Percentiles rank a stretch among this genome's conserved stretches.
Evolutionary conservation across 2,113 vertebrate species (phyloP).

Genomic region (Reinhardtius hippoglossoides): DNA sequence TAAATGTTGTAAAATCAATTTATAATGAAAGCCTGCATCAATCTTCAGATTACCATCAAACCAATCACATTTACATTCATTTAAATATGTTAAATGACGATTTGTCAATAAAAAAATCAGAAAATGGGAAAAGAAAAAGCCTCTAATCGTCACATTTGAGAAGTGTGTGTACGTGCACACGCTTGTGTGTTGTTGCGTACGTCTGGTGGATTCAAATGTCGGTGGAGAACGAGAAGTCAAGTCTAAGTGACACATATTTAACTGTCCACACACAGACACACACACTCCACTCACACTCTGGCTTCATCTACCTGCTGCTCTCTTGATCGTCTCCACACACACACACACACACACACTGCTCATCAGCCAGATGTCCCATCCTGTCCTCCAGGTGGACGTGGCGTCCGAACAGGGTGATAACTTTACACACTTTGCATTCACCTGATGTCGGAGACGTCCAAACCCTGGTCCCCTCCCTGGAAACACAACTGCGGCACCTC

Average conservation of each 20-base stretch:
- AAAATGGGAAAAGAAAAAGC: no score
- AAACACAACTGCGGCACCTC: conserved; percentile 12
- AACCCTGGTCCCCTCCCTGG: conserved; percentile 9
- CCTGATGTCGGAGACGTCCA: conserved; percentile 9
- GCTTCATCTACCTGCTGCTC: conserved; percentile 40
- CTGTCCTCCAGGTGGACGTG: conserved; percentile 27
- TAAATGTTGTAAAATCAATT: no score
- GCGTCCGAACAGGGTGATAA: conserved; percentile 26
- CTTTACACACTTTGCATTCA: conserved; percentile 2
- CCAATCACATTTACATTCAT: no score
- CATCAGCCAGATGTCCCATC: conserved; percentile 52
- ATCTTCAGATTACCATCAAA: no score
- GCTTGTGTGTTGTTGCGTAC: no score
- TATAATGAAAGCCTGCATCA: no score
- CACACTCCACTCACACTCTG: conserved; percentile 1
- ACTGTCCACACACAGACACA: neutral
- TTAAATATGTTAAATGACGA: no score
- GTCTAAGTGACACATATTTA: conserved; percentile 15
- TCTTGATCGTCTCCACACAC: neutral
- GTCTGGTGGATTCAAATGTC: no score
- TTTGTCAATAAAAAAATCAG: no score
- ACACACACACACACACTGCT: conserved; percentile 3
- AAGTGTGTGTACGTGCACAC: no score
- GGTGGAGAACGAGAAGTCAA: conserved; percentile 18
- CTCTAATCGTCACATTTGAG: no score